Base-by-base conservation (phyloP, 2,888 invertebrate genomes). In the Aporophyla nigra region DNA sequence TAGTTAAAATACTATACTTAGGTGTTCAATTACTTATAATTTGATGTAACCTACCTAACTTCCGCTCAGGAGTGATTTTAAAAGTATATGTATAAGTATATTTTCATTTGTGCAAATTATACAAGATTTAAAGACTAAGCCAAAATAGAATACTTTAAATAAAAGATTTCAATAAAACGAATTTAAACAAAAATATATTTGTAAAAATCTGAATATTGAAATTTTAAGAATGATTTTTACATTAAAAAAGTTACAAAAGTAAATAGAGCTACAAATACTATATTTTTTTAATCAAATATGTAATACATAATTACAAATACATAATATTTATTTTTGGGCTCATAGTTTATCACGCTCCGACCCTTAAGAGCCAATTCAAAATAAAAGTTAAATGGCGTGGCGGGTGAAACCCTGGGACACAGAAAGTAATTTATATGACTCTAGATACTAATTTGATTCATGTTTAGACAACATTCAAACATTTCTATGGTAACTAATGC, bases 401-500 rank as follows among this genome's bases (percentile, higher is more conserved):
- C 7, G 58, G 9, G 7, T 27, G 16, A 58, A 58, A 58, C 58
- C 58, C 19, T 2, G 19, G 27, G 33, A 2, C 27, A 59, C 59
- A 59, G 33, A 59, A 21, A 46, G 10, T 51, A 21, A 33, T 33
- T 33, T 21, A 24, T 21, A 33, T 49, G 27, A 51, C 40, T 27
- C n/a, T 33, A 33, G 33, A 33, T 33, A 65, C 27, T 21, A 24
- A 63, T 54, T 27, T 19, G 68, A 78, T n/a, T 51, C 14, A 33
- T 53, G 19, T 12, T 10, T 33, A 16, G 33, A 53, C 5, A 40
- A 70, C 10, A 46, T 65, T 53, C 21, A n/a, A 49, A 58, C 14
- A 43, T 62, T 46, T 67, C 24, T 63, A 56, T 74, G 56, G 59
- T 68, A 69, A 79, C n/a, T 43, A 62, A 62, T 59, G 59, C 49